phyloP scores from a whole-genome alignment of 2,888 invertebrate genomes.

The Euzophera pinguis region DNA sequence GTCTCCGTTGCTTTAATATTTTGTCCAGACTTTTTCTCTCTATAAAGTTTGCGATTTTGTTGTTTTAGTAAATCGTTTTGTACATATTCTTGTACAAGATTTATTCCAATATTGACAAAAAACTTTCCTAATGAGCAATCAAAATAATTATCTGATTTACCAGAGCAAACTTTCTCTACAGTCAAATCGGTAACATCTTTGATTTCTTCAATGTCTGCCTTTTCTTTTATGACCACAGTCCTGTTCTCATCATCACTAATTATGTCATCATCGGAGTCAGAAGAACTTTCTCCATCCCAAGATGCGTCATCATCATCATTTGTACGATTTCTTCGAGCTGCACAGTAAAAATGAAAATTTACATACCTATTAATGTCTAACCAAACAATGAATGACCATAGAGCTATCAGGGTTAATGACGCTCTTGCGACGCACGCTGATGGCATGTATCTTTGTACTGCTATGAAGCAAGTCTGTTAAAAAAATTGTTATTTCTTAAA shows the following conservation, averaged over 20 bases:
- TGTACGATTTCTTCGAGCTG: conserved; percentile 43
- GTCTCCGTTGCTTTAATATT: conserved; percentile 85
- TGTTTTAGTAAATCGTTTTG: conserved; percentile 94
- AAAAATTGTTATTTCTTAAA: too few species aligned
- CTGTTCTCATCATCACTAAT: conserved; percentile 59
- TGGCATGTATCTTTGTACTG: too few species aligned
- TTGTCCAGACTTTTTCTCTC: conserved; percentile 81
- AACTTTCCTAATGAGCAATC: conserved; percentile 93
- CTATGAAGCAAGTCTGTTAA: too few species aligned
- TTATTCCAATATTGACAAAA: conserved; percentile 94
- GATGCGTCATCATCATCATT: conserved; percentile 77
- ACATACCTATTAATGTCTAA: too few species aligned
- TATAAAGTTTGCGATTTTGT: conserved; percentile 90
- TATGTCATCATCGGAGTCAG: conserved; percentile 75
- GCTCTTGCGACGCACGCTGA: too few species aligned
- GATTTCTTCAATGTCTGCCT: conserved; percentile 73
- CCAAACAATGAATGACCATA: too few species aligned
- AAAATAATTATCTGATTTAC: conserved; percentile 86
- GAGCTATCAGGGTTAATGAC: too few species aligned
- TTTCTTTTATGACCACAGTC: conserved; percentile 75
- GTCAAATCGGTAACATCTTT: conserved; percentile 65
- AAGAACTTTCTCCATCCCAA: conserved; percentile 76
- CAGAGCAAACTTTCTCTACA: conserved; percentile 44
- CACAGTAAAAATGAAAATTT: conserved; percentile 20
- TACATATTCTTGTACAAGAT: conserved; percentile 94